A percentile compares a stretch with the other conserved stretches of the same genome.
phyloP scores from a whole-genome alignment of 2,797 vertebrate genomes.

The Pterois miles region DNA sequence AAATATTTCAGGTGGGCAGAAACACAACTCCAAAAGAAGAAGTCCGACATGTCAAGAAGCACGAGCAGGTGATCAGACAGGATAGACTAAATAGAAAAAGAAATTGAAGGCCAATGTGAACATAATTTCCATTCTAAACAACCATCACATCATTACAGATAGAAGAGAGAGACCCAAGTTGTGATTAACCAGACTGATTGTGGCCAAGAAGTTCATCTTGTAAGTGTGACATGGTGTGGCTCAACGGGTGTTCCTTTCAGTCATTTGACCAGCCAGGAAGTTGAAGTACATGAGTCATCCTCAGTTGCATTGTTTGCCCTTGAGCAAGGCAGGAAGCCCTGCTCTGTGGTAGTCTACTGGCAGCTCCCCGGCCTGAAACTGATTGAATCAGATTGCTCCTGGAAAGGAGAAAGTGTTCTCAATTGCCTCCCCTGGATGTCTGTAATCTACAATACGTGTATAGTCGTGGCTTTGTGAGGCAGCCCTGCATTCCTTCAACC shows the following conservation, averaged over 20 bases:
- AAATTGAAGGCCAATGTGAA: not conserved
- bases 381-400: slow-evolving; percentile 53
- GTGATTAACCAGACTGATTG: not conserved
- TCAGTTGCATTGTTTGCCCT: slow-evolving; percentile 19
- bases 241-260: not conserved
- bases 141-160: not conserved
- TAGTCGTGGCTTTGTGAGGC: slow-evolving; percentile 39
- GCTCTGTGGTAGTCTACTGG: slow-evolving; percentile 9
- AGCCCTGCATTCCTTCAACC: slow-evolving; percentile 43
- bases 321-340: slow-evolving; percentile 48
- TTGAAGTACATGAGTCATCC: slow-evolving; percentile 17
- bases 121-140: not conserved
- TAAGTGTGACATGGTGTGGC: not conserved
- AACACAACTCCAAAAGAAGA: no score
- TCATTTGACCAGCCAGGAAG: slow-evolving; percentile 2
- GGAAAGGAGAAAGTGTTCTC: slow-evolving; percentile 50
- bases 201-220: not conserved
- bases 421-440: slow-evolving; percentile 38
- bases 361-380: slow-evolving; percentile 26
- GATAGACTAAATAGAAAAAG: not conserved
- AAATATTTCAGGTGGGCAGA: no score
- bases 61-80: not conserved
- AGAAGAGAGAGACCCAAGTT: not conserved
- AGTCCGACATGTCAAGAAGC: not conserved
- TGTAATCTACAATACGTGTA: slow-evolving; percentile 24